A percentile compares a stretch with the other conserved stretches of the same genome.
phyloP scores from a whole-genome alignment of 2,888 invertebrate genomes.

The Phyto melanocephala region DNA sequence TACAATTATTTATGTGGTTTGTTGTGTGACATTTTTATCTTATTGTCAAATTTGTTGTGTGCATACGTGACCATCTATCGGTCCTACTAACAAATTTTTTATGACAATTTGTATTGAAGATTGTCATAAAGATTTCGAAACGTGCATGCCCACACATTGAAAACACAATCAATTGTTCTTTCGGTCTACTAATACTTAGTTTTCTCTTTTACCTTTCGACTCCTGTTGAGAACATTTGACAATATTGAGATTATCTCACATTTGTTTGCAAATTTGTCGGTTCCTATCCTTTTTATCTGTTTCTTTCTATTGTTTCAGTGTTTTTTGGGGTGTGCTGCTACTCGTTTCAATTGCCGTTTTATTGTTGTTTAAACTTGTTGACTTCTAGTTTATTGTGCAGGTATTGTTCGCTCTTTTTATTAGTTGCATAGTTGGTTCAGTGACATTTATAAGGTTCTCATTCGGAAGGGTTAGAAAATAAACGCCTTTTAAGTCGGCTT shows the following conservation, averaged over 20 bases:
- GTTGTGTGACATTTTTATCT: constrained; percentile 78
- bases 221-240: constrained; percentile 53
- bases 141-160: constrained; percentile 47
- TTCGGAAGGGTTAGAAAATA: constrained; percentile 51
- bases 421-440: neutral
- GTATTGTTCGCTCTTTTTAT: neutral
- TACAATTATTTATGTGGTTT: constrained; percentile 68
- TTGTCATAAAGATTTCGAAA: constrained; percentile 63
- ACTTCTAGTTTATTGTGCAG: neutral
- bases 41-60: constrained; percentile 70
- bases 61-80: constrained; percentile 52
- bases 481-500: constrained; percentile 44
- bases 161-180: constrained; percentile 8
- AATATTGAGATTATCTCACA: constrained; percentile 47
- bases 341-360: constrained; percentile 41
- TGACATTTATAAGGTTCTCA: constrained; percentile 13
- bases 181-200: neutral
- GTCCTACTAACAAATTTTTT: constrained; percentile 13
- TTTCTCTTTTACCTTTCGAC: neutral
- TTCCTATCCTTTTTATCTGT: neutral
- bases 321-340: constrained; percentile 58
- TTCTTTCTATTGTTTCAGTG: neutral
- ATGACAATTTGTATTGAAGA: constrained; percentile 50
- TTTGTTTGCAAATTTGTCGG: constrained; percentile 55
- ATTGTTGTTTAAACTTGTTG: constrained; percentile 22